Base-by-base conservation (phyloP, 2,888 invertebrate species). In the Lochmaea capreae region DNA sequence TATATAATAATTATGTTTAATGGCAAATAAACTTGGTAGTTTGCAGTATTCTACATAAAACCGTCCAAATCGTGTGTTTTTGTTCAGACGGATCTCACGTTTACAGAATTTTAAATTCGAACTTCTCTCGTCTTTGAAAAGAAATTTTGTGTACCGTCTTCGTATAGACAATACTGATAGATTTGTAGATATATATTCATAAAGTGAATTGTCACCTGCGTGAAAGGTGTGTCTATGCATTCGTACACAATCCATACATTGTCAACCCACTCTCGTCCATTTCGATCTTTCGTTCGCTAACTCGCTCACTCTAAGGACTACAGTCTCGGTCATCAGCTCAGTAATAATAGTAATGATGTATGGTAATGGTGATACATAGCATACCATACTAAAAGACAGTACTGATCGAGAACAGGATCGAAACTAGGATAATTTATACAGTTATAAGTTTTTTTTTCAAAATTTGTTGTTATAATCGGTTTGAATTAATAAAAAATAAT, bases 161-260 rank as follows among this genome's bases (percentile, higher is more conserved):
- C 14, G 6, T 18, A n/a, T 11, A 63, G 62, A 63, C n/a, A 39
- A 18, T 16, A 42, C 62, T 43, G 62, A 63, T 65, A 75, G 75
- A 78, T 76, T 73, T 54, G n/a, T 78, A 77, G 71, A 74, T 75
- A 74, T 77, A 76, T 76, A 78, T 78, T 78, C 78, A 78, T 78
- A 78, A 78, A 78, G 72, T 79, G 80, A 81, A 81, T 80, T 82
- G 82, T 81, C 81, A 82, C 81, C 81, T 81, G 81, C 77, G 81
- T 77, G 78, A 79, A 78, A 81, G 82, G 82, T 81, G 82, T 80
- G 82, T 80, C 82, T 77, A 62, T 69, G 76, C 76, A 74, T 76
- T 74, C 78, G 76, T 78, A 75, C 74, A 80, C 81, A 79, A 81
- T 81, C 80, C 81, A 79, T 76, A 78, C 79, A 80, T 81, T 79